Evolutionary conservation across 2,113 vertebrate genomes (phyloP), one percentile per base, ranked within the genome.

Genomic region (Brachyhypopomus gauderio): DNA sequence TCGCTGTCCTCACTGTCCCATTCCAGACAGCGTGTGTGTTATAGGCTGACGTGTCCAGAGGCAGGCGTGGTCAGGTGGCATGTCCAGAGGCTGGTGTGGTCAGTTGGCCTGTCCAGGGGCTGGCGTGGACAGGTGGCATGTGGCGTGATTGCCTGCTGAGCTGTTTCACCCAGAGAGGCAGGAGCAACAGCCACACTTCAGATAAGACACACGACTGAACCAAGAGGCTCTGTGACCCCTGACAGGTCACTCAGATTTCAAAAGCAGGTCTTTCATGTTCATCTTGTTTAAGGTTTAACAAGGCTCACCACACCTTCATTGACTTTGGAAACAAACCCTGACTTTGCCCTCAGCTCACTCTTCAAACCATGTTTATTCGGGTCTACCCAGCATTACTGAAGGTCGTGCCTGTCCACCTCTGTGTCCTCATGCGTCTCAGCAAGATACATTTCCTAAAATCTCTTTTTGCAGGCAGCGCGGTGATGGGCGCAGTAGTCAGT

Each of bases 401-500:
- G 34, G 88, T 89, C 91, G 90, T 84, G 25, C 85, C 89, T 90
- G 79, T 86, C 83, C 58, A 81, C 77, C 38, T 79, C 17, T 41
- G 59, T 27, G 70, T 55, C 56, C 34, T 77, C 63, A 30, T 75
- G 41, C 16, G 14, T 64, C 72, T 78, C 48, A 25, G 75, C 19
- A 34, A 66, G 71, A 78, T 75, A 83, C 75, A 80, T 72, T 80
- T 90, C 81, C 80, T 74, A 84, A 84, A 89, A 91, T 87, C 90
- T 92, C 90, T 92, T 86, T 75, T 78, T 87, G 30, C 30, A 91
- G 90, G 91, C 83, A 86, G 90, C 91, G 62, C 90, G 84, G 89
- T 90, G 84, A 87, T 87, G 89, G 89, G 90, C 41, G 48, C 70
- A 77, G 89, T 90, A 93, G 92, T 91, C 93, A 1, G 87, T 83